Conservation (phyloP, 1,140 invertebrate species). For the Drosophila gunungcola region DNA sequence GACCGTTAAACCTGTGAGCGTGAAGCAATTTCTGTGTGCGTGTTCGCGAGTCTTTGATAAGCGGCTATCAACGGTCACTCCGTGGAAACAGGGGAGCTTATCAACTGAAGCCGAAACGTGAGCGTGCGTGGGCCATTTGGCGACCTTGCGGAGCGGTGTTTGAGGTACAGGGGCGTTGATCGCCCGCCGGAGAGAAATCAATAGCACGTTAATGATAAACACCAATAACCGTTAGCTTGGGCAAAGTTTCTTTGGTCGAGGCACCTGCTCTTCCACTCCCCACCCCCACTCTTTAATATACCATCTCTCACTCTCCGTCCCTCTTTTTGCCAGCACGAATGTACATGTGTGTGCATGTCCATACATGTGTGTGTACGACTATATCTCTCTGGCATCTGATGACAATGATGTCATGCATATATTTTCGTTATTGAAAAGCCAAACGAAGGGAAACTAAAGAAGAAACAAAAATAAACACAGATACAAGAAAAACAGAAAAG, state of each 20-base stretch:
- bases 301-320: neutral
- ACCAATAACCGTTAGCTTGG: conserved; percentile 41
- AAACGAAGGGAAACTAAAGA: conserved; percentile 50
- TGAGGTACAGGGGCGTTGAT: conserved; percentile 10
- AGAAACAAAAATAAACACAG: conserved; percentile 51
- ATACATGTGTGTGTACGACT: conserved; percentile 19
- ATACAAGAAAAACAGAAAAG: conserved; percentile 9
- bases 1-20: conserved; percentile 15
- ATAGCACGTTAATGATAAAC: conserved; percentile 18
- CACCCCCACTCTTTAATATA: neutral
- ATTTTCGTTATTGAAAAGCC: conserved; percentile 78
- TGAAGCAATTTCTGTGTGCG: neutral
- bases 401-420: conserved; percentile 80
- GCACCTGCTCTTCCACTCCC: conserved; percentile 20
- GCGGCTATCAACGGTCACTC: neutral
- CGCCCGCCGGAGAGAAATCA: conserved; percentile 4
- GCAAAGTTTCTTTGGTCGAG: conserved; percentile 2
- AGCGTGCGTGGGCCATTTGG: conserved; percentile 17
- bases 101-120: conserved; percentile 23
- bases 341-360: conserved; percentile 7
- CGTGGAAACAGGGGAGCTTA: conserved; percentile 2
- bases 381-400: conserved; percentile 45
- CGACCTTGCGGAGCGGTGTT: conserved; percentile 23
- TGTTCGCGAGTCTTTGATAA: conserved; percentile 17
- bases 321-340: conserved; percentile 7